Evolutionary conservation across 2,888 invertebrate genomes (phyloP).

Genomic region (Agriotes lineatus): DNA sequence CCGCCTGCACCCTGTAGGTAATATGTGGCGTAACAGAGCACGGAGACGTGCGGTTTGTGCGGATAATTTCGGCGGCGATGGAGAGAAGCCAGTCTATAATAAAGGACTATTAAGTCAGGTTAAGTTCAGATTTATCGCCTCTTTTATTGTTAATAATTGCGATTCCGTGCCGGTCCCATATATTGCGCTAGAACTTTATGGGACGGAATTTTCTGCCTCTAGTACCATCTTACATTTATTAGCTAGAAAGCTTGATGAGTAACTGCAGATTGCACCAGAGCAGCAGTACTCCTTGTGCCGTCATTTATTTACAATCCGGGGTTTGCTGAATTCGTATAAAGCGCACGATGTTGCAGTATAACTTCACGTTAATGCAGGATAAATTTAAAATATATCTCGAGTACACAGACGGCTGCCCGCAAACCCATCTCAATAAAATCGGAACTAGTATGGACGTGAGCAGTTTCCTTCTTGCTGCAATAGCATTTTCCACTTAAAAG

Average conservation of each 20-base stretch:
- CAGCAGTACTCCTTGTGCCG: too few relatives aligned
- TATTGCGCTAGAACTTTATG: constrained; percentile 2
- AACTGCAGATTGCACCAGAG: neutral
- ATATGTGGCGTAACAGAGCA: constrained; percentile 16
- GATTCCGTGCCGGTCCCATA: constrained; percentile 47
- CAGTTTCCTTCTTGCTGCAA: too few relatives aligned
- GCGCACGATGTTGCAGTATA: too few relatives aligned
- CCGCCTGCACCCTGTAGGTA: constrained; percentile 13
- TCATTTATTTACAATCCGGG: too few relatives aligned
- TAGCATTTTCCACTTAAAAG: too few relatives aligned
- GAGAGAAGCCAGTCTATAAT: constrained; percentile 48
- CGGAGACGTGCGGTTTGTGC: constrained; percentile 31
- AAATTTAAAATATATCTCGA: too few relatives aligned
- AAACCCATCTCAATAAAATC: too few relatives aligned
- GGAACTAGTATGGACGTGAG: too few relatives aligned
- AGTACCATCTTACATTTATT: neutral
- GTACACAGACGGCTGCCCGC: too few relatives aligned
- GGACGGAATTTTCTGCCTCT: neutral
- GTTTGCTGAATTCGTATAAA: too few relatives aligned
- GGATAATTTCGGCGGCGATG: constrained; percentile 37
- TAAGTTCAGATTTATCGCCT: constrained; percentile 58
- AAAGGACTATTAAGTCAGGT: constrained; percentile 55
- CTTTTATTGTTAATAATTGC: constrained; percentile 62
- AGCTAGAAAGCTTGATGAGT: neutral
- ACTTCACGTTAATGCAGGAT: too few relatives aligned